Percentiles rank a stretch among this genome's conserved stretches.
Evolutionary conservation across 2,113 vertebrate species (phyloP).

Genomic region (Hassar affinis): DNA sequence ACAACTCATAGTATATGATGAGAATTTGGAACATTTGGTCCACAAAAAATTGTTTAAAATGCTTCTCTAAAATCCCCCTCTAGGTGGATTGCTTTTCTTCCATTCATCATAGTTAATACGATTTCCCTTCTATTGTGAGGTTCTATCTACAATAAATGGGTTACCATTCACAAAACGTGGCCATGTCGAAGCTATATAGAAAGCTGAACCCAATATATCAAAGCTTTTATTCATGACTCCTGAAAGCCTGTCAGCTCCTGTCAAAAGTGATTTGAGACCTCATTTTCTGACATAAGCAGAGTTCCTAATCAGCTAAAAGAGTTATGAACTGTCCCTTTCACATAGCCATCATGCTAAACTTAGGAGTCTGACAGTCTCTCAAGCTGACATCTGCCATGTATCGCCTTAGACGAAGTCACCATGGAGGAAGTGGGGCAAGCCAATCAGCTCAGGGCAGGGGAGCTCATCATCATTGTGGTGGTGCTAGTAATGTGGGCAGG

Average conservation of each 20-base stretch:
- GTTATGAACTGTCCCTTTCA: conserved; percentile 5
- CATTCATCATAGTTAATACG: background rate
- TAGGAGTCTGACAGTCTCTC: background rate
- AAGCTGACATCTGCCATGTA: conserved; percentile 33
- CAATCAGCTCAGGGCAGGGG: conserved; percentile 84
- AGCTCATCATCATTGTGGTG: conserved; percentile 92
- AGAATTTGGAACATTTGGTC: background rate
- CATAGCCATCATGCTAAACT: conserved; percentile 15
- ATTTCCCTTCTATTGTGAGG: background rate
- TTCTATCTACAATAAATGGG: background rate
- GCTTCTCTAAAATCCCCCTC: background rate
- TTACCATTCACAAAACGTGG: background rate
- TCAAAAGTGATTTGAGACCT: conserved; percentile 11
- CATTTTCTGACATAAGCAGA: conserved; percentile 8
- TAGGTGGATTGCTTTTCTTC: background rate
- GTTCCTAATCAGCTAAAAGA: conserved; percentile 6
- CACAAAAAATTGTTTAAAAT: background rate
- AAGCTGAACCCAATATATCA: background rate
- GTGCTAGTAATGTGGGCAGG: conserved; percentile 97
- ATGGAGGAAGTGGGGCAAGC: conserved; percentile 89
- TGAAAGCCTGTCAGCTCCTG: background rate
- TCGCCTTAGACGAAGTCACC: conserved; percentile 86
- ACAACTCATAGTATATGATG: background rate
- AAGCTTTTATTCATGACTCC: background rate
- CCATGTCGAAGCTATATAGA: background rate